phyloP scores from a whole-genome alignment of 2,797 vertebrate genomes.

The Menidia menidia region DNA sequence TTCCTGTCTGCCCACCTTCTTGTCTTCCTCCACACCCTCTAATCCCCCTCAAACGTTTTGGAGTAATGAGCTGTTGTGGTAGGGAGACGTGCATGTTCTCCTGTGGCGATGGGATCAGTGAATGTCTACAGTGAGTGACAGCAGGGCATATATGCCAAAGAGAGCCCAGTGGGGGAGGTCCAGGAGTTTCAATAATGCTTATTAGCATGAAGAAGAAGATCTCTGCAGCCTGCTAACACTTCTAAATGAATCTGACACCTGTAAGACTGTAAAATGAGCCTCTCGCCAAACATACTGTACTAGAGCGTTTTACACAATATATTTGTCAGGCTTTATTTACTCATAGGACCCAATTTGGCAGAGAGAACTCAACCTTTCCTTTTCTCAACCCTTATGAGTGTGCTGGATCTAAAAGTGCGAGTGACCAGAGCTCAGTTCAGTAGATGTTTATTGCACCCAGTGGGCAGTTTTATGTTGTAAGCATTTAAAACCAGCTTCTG shows the following conservation, averaged over 20 bases:
- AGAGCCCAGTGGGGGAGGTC: conserved; percentile 68
- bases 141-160: conserved; percentile 74
- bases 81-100: conserved; percentile 62
- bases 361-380: conserved; percentile 20
- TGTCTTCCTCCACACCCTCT: conserved; percentile 64
- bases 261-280: background rate
- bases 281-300: conserved; percentile 7
- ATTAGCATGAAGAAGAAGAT: conserved; percentile 68
- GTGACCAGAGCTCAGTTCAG: conserved; percentile 35
- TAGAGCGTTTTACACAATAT: conserved; percentile 13
- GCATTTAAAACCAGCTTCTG: conserved; percentile 40
- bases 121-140: conserved; percentile 75
- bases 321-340: conserved; percentile 25
- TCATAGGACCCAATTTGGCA: conserved; percentile 38
- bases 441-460: conserved; percentile 43
- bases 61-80: conserved; percentile 82
- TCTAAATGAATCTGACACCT: conserved; percentile 35
- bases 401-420: conserved; percentile 30
- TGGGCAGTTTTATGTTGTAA: conserved; percentile 4
- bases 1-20: conserved; percentile 66
- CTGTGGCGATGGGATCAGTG: conserved; percentile 73
- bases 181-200: conserved; percentile 75
- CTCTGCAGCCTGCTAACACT: conserved; percentile 46
- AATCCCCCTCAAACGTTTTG: conserved; percentile 72
- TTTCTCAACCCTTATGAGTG: conserved; percentile 7